Conservation (phyloP, 2,888 invertebrate species). For the Horisme vitalbata region DNA sequence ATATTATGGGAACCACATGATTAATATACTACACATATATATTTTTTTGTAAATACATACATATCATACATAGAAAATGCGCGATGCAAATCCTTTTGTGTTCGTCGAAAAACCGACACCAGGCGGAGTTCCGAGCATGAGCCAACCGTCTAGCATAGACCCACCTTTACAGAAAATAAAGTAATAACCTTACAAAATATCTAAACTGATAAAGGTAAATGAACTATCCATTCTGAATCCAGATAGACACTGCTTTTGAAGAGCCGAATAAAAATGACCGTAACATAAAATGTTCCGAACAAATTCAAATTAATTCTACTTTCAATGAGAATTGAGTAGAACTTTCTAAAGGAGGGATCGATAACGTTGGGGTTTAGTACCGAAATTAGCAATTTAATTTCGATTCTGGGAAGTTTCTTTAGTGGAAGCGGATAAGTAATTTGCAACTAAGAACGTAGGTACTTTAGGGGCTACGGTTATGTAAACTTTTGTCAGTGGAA, state of each 20-base stretch:
- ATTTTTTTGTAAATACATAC: no score
- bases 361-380: constrained; percentile 61
- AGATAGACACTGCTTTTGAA: constrained; percentile 11
- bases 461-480: constrained; percentile 33
- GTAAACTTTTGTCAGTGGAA: constrained; percentile 54
- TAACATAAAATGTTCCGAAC: constrained; percentile 37
- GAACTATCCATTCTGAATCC: neutral
- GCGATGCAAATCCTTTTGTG: no score
- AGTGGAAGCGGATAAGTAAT: constrained; percentile 59
- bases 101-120: no score
- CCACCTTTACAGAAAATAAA: no score
- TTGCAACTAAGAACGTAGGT: constrained; percentile 53
- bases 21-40: no score
- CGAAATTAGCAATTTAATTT: constrained; percentile 72
- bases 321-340: constrained; percentile 40
- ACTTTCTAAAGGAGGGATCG: constrained; percentile 52
- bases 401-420: constrained; percentile 63
- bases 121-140: no score
- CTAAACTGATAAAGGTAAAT: no score
- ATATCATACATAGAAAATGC: no score
- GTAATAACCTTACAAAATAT: no score
- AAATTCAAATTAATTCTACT: constrained; percentile 55
- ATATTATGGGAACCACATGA: no score
- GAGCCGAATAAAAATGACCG: constrained; percentile 31
- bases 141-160: no score